Percentiles rank a stretch among this genome's conserved stretches.
Evolutionary conservation across 2,797 vertebrate species (phyloP).

Genomic region (Fringilla coelebs): DNA sequence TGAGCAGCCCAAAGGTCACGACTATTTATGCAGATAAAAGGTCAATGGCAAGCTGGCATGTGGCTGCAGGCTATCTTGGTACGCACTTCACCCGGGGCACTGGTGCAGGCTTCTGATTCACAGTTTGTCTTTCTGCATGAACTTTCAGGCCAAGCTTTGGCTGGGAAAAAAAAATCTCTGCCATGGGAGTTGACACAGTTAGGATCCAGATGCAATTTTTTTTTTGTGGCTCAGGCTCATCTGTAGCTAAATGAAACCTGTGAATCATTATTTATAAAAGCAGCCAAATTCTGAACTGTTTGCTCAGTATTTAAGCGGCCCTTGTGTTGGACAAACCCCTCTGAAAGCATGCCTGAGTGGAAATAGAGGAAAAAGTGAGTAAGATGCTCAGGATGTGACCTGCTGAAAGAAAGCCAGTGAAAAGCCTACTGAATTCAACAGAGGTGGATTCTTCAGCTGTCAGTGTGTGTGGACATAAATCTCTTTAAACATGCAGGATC

Average conservation of each 20-base stretch:
- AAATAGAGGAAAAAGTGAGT: constrained; percentile 32
- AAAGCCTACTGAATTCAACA: not conserved
- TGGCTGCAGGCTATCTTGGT: constrained; percentile 59
- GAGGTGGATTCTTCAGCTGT: not conserved
- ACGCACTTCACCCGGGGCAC: not conserved
- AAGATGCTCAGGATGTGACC: constrained; percentile 4
- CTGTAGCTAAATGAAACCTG: constrained; percentile 36
- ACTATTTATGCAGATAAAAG: constrained; percentile 69
- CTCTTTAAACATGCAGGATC: not conserved
- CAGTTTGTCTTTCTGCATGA: constrained; percentile 29
- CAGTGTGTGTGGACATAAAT: not conserved
- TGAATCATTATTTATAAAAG: constrained; percentile 43
- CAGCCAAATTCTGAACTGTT: constrained; percentile 33
- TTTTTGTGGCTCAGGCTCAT: constrained; percentile 18
- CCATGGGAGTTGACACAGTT: constrained; percentile 22
- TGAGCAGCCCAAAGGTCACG: constrained; percentile 67
- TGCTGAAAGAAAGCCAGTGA: not conserved
- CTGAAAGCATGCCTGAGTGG: not conserved
- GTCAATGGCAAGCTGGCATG: constrained; percentile 56
- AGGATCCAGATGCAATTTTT: constrained; percentile 35
- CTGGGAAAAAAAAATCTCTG: constrained; percentile 14
- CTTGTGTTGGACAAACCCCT: not conserved
- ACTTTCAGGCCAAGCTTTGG: constrained; percentile 45
- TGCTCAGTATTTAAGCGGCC: constrained; percentile 15
- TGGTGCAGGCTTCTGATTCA: constrained; percentile 24